Percentiles rank a stretch among this genome's conserved stretches.
phyloP scores from a whole-genome alignment of 2,113 vertebrate genomes.

The Microcebus griseorufus region DNA sequence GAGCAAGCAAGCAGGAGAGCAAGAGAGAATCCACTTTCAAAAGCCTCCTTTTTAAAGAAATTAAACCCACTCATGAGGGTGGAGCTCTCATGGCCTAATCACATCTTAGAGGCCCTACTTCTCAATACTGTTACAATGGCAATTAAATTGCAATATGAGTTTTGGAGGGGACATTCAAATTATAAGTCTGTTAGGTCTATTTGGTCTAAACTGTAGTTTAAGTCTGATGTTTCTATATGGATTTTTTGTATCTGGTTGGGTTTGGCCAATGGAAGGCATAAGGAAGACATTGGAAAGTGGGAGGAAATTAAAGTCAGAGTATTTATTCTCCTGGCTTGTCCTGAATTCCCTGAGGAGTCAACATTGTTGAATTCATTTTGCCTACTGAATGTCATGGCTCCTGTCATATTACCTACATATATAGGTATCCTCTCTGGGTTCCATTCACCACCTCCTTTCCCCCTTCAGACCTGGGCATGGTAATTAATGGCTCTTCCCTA shows the following conservation, averaged over 20 bases:
- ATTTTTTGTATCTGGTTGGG: not conserved
- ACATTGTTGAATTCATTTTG: not conserved
- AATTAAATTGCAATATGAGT: not conserved
- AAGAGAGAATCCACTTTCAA: not conserved
- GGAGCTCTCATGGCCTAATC: not conserved
- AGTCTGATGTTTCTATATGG: not conserved
- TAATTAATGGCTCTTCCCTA: not conserved
- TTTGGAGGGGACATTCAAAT: not conserved
- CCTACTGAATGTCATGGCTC: not conserved
- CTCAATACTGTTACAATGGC: not conserved
- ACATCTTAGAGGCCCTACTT: not conserved
- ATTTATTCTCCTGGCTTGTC: not conserved
- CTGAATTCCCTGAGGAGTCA: not conserved
- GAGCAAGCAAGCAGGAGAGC: not conserved
- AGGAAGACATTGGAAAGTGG: not conserved
- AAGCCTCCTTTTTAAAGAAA: not conserved
- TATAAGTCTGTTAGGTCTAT: not conserved
- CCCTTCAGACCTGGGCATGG: not conserved
- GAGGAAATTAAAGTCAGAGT: not conserved
- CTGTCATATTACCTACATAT: not conserved
- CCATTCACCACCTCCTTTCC: not conserved
- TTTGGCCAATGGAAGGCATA: not conserved
- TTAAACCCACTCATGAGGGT: not conserved
- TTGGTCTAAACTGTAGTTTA: not conserved
- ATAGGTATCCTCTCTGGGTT: not conserved